phyloP scores from a whole-genome alignment of 2,888 invertebrate species.

The Nycteola revayana region DNA sequence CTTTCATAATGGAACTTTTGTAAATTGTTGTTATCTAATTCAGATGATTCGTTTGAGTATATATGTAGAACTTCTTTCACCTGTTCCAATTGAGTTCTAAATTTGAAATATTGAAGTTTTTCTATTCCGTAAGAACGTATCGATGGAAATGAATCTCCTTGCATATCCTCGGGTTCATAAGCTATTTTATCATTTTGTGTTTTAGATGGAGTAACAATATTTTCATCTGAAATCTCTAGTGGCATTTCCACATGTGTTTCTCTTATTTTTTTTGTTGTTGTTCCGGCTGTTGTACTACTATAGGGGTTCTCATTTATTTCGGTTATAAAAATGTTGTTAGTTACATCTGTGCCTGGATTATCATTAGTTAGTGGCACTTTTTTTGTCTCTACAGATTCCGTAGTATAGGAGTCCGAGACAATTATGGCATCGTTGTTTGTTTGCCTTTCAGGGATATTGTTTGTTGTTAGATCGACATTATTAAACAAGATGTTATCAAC shows the following conservation, averaged over 20 bases:
- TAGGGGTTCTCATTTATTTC: not conserved
- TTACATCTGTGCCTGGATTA: slow-evolving; percentile 11
- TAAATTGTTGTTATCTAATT: slow-evolving; percentile 45
- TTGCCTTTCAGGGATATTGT: slow-evolving; percentile 35
- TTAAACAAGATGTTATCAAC: slow-evolving; percentile 45
- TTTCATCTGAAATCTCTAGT: slow-evolving; percentile 33
- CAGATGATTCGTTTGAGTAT: slow-evolving; percentile 55
- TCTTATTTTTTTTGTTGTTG: slow-evolving; percentile 11
- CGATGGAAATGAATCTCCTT: slow-evolving; percentile 65
- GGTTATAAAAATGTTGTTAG: slow-evolving; percentile 4
- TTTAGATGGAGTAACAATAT: slow-evolving; percentile 20
- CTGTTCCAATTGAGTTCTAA: slow-evolving; percentile 59
- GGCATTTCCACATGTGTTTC: slow-evolving; percentile 38
- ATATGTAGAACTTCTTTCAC: slow-evolving; percentile 66
- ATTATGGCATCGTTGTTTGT: slow-evolving; percentile 7
- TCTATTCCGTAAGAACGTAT: slow-evolving; percentile 67
- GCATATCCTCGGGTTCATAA: slow-evolving; percentile 70
- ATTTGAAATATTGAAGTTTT: slow-evolving; percentile 65
- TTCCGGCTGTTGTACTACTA: slow-evolving; percentile 8
- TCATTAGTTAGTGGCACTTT: not conserved
- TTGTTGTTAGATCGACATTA: slow-evolving; percentile 58
- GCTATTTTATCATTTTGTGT: slow-evolving; percentile 43
- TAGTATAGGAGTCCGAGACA: slow-evolving; percentile 1
- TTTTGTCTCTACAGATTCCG: not conserved
- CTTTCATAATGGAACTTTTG: slow-evolving; percentile 60